Evolutionary conservation across 2,888 invertebrate genomes (phyloP).

Genomic region (Venusia cambrica): DNA sequence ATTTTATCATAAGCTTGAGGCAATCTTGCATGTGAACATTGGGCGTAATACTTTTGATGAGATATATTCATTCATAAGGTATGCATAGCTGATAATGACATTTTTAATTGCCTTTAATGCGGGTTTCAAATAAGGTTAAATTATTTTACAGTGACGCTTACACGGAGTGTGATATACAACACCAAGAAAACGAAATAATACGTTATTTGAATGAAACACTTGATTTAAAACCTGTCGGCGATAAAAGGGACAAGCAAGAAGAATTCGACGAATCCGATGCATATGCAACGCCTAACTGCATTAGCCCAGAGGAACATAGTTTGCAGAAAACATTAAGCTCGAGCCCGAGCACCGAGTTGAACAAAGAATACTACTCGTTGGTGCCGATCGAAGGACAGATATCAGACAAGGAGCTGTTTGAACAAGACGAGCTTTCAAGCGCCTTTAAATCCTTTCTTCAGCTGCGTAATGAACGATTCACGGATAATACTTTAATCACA

Average conservation of each 20-base stretch:
- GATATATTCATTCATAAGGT: conserved; percentile 78
- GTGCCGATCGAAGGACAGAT: conserved; percentile 61
- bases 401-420: conserved; percentile 73
- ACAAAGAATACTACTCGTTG: conserved; percentile 65
- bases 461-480: conserved; percentile 47
- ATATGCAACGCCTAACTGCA: conserved; percentile 69
- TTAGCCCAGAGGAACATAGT: conserved; percentile 54
- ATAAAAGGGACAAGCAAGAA: conserved; percentile 42
- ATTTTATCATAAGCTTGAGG: conserved; percentile 79
- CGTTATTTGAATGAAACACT: conserved; percentile 58
- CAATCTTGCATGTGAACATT: conserved; percentile 74
- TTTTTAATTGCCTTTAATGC: conserved; percentile 1
- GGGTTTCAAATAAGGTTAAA: conserved; percentile 1
- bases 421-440: conserved; percentile 75
- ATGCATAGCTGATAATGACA: conserved; percentile 25
- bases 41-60: conserved; percentile 75
- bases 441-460: conserved; percentile 73
- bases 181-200: conserved; percentile 73
- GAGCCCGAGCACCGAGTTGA: conserved; percentile 66
- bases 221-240: conserved; percentile 33
- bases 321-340: conserved; percentile 48
- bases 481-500: conserved; percentile 39
- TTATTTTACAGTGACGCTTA: conserved; percentile 66
- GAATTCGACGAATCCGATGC: conserved; percentile 61
- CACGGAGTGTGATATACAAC: conserved; percentile 69